Percentiles rank a stretch among this genome's conserved stretches.
Evolutionary conservation across 2,797 vertebrate species (phyloP).

Genomic region (Acrossocheilus fasciatus): DNA sequence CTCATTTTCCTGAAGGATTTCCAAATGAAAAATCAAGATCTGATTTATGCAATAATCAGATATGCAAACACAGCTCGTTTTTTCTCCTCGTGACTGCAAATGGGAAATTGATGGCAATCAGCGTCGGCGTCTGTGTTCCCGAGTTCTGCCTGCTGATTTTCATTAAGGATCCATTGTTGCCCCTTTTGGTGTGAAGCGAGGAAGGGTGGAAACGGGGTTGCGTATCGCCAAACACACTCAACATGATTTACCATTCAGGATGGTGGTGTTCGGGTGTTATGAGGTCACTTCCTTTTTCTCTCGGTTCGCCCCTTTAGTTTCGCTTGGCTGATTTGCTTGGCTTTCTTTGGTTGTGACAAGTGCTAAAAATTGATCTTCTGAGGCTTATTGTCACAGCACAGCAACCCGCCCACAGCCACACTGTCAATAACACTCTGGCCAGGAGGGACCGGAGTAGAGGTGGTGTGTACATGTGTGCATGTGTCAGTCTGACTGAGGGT

Average conservation of each 20-base stretch:
- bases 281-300: conserved; percentile 60
- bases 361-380: conserved; percentile 58
- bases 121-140: conserved; percentile 46
- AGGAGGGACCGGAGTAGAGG: conserved; percentile 15
- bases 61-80: conserved; percentile 58
- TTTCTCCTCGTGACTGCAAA: conserved; percentile 58
- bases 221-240: conserved; percentile 37
- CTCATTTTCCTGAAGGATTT: conserved; percentile 52
- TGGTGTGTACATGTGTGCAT: conserved; percentile 17
- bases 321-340: conserved; percentile 53
- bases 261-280: conserved; percentile 29
- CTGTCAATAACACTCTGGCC: conserved; percentile 48
- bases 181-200: conserved; percentile 16
- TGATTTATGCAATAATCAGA: conserved; percentile 64
- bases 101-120: conserved; percentile 63
- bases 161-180: conserved; percentile 60
- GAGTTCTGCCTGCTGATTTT: conserved; percentile 56
- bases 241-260: conserved; percentile 59
- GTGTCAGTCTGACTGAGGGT: conserved; percentile 34
- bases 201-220: conserved; percentile 37
- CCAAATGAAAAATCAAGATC: conserved; percentile 54
- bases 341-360: conserved; percentile 59
- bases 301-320: conserved; percentile 33
- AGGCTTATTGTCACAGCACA: conserved; percentile 51
- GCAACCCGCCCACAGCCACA: conserved; percentile 41